Base-by-base conservation (phyloP, 2,888 invertebrate genomes). In the Acronicta psi region DNA sequence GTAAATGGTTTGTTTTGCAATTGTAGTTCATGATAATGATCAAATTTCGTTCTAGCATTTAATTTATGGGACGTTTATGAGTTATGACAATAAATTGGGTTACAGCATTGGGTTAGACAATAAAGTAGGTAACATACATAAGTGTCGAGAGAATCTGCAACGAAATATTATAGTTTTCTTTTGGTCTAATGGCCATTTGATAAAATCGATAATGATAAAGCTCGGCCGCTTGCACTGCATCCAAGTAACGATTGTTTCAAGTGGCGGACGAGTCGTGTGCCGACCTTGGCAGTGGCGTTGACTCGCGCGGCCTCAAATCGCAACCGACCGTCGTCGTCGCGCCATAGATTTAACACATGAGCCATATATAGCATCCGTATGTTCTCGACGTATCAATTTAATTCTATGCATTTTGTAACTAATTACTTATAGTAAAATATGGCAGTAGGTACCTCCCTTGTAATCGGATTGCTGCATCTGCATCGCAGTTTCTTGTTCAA, bases 281-380 rank as follows among this genome's bases (percentile, higher is more conserved):
- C 80, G 93, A 87, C 93, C 93, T 93, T 93, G 93, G 83, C 87
- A 83, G 82, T 88, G 92, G 87, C 93, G 89, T 92, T 93, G 92
- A 93, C 92, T 92, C 82, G 81, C 69, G 80, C 79, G 83, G 81
- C 88, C 89, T 88, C 84, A 86, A 89, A 89, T 88, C 87, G 83
- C 84, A 82, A 80, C 86, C 82, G 78, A 83, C 81, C 79, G 81
- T 75, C 82, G 13, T 31, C 34, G 34, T 34, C 34, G 34, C 82
- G 81, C 81, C 83, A 80, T 84, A 82, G 80, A 76, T 76, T 73
- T 66, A 76, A 76, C 81, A 84, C 82, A 81, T 82, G 76, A 71
- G 67, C 71, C 65, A 65, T 67, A 66, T 74, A 71, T 63, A 68
- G 59, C 69, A 73, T 68, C 71, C 72, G 73, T 65, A 55, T 55